These are phyloP conservation scores for Scaptomyza caliginosa DNA, from an alignment of 2,888 invertebrate species.

Conservation along the genomic window DNA sequence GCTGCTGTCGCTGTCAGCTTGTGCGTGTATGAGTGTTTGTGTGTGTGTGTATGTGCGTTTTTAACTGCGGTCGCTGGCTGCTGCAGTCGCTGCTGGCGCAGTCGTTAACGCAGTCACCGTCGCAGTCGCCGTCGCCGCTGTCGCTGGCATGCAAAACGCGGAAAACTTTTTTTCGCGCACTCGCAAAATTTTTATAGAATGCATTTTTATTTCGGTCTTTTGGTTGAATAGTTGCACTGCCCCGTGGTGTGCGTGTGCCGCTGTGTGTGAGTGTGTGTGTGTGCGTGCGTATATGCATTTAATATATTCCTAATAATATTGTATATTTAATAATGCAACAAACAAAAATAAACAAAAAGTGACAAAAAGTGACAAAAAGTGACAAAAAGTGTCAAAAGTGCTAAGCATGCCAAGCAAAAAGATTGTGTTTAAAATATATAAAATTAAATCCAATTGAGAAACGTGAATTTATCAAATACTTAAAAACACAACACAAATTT, in stretches of 20 bases:
- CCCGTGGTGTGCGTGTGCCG: conserved; percentile 55
- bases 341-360: conserved; percentile 25
- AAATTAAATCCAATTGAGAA: background rate
- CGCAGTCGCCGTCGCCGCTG: conserved; percentile 55
- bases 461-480: conserved; percentile 11
- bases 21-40: conserved; percentile 4
- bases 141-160: conserved; percentile 77
- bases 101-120: conserved; percentile 36
- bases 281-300: conserved; percentile 2
- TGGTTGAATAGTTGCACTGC: conserved; percentile 80
- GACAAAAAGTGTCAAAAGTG: conserved; percentile 36
- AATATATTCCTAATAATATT: conserved; percentile 56
- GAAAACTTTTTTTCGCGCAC: conserved; percentile 79
- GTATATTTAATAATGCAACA: conserved; percentile 15
- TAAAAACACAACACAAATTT: conserved; percentile 7
- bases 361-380: conserved; percentile 15
- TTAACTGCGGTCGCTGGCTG: conserved; percentile 48
- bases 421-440: conserved; percentile 13
- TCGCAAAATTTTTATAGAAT: conserved; percentile 80
- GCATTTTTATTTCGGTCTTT: conserved; percentile 80
- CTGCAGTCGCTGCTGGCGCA: conserved; percentile 44
- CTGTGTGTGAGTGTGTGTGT: conserved; percentile 20
- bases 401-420: conserved; percentile 25
- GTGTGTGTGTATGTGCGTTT: conserved; percentile 18
- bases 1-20: conserved; percentile 48